Conservation (phyloP, 2,888 invertebrate species). For the Cabera pusaria region DNA sequence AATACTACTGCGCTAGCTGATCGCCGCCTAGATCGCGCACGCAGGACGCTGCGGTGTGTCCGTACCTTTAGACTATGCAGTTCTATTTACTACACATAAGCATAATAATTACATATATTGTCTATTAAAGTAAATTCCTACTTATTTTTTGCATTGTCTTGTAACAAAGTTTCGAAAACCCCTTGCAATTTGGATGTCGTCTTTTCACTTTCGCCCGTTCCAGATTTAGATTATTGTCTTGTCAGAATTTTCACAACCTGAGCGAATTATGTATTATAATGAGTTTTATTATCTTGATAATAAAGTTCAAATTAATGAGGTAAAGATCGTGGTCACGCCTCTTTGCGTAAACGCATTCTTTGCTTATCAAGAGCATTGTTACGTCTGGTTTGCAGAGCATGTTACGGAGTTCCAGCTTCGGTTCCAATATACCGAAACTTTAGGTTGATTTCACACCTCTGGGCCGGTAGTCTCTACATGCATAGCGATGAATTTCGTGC, state of each 20-base stretch:
- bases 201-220: constrained; percentile 59
- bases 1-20: no score
- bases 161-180: constrained; percentile 34
- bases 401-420: no score
- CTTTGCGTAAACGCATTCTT: constrained; percentile 30
- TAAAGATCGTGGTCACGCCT: constrained; percentile 32
- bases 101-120: no score
- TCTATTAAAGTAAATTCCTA: no score
- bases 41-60: no score
- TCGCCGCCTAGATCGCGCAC: no score
- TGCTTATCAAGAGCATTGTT: constrained; percentile 26
- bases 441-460: no score
- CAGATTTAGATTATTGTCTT: constrained; percentile 45
- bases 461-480: no score
- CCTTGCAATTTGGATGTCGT: constrained; percentile 38
- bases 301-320: constrained; percentile 23
- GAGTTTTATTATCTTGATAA: constrained; percentile 19
- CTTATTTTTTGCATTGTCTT: constrained; percentile 7
- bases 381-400: neutral
- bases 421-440: no score
- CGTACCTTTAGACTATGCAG: no score
- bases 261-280: constrained; percentile 29
- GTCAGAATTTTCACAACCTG: constrained; percentile 35
- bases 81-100: no score
- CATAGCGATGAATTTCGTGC: no score